Base-by-base conservation (phyloP, 2,113 vertebrate genomes). In the Corythornis madagascariensis region DNA sequence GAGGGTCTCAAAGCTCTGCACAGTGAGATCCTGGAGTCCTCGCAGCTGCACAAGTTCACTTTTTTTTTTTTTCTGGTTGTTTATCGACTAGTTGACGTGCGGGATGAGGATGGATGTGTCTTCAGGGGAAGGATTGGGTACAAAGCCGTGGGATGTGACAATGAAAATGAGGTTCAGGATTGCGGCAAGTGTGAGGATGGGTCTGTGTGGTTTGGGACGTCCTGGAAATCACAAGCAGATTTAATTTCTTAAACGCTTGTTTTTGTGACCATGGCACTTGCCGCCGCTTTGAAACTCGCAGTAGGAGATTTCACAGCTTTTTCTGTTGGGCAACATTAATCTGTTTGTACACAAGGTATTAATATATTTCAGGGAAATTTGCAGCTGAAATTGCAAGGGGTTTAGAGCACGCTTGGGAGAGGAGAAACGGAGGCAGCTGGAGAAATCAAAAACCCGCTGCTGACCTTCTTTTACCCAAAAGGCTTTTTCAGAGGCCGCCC, bases 31-130 rank as follows among this genome's bases (percentile, higher is more conserved):
- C 83, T 6, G 4, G 2, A 26, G 2, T 4, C 50, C 40, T 6
- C 10, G 56, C 59, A 3, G 24, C 60, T 7, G n/a, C 74, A 2
- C 19, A 5, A 6, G 11, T 7, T 22, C n/a, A 1, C 22, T 5
- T 31, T 8, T 38, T 38, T 38, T 38, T 38, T 38, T 38, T 26
- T 4, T 15, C 26, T 4, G 43, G 2, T 3, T 0, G 13, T 1
- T 1, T 2, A 1, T 7, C 1, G 2, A 53, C 14, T 2, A 0
- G 43, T 0, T 1, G 67, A 4, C 7, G 1, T 0, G 13, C 3
- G 2, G 57, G 70, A 2, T 5, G 19, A 31, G 79, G 56, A 14
- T 6, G 61, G n/a, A 3, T 2, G 42, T 14, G 2, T 1, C 42
- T 35, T 35, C 33, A 0, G n/a, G 1, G 56, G 47, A 8, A 33